Base-by-base conservation (phyloP, 1,140 invertebrate species). In the Sesamia nonagrioides region DNA sequence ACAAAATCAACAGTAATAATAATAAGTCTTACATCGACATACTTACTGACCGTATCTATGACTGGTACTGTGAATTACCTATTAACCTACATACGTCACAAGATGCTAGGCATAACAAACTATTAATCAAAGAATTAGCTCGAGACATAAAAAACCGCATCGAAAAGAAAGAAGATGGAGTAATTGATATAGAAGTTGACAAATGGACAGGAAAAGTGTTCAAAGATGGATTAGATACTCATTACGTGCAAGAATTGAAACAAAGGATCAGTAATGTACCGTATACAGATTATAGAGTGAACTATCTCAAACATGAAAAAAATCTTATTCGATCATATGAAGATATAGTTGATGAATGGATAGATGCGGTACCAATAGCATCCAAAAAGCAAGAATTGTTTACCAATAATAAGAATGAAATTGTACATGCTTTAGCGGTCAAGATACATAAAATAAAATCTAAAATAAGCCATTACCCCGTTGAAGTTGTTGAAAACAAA, bases 261-360 rank as follows among this genome's bases (percentile, higher is more conserved):
- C 56, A 37, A 18, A 80, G 45, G 58, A 69, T 68, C 17, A 69
- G 40, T 21, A 54, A 63, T 54, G 15, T 54, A 63, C 35, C 33
- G 6, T 33, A 48, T 21, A 11, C 56, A 5, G 37, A 73, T 7
- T 48, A 33, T n/a, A 45, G 0, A 13, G 13, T 33, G n/a, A 68
- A 68, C 9, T 18, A 73, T 42, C 21, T 21, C 9, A 73, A 54
- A 54, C 15, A 58, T 3, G 50, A 80, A 21, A 69, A 75, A 50
- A 18, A 27, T 18, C 1, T 50, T 9, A 66, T 80, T 4, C 71
- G 60, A 27, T n/a, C 56, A 54, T 80, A 80, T 42, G 79, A 80
- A 71, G 73, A 80, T 40, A 71, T 73, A 35, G 66, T 80, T 18
- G 79, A 76, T 27, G 66, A 76, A 15, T 80, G 79, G 79, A 48